A percentile compares a stretch with the other conserved stretches of the same genome.
Conservation (phyloP, 2,113 vertebrate genomes). For the Leptocoma aspasia region DNA sequence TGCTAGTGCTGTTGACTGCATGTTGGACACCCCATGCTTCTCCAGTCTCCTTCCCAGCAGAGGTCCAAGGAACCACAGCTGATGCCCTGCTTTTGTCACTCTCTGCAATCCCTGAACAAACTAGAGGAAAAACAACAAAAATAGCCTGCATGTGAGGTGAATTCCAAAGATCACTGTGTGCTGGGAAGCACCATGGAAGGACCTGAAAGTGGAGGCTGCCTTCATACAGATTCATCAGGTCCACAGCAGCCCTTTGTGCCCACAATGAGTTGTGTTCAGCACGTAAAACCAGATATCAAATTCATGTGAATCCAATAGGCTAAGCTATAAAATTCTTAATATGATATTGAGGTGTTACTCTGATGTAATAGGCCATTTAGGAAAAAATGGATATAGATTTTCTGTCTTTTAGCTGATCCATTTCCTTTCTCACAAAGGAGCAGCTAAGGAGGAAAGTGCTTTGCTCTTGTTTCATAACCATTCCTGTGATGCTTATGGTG, state of each 20-base stretch:
- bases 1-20: rapidly evolving
- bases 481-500: background rate
- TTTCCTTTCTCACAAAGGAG: constrained; percentile 38
- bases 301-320: background rate
- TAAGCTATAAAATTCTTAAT: constrained; percentile 12
- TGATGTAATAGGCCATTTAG: constrained; percentile 49
- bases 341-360: constrained; percentile 12
- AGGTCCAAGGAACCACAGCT: background rate
- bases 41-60: background rate
- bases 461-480: background rate
- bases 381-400: constrained; percentile 61
- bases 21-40: rapidly evolving
- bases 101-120: background rate
- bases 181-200: background rate
- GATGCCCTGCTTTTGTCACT: background rate
- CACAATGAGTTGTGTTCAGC: background rate
- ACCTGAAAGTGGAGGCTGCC: background rate
- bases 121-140: background rate
- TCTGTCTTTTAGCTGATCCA: constrained; percentile 52
- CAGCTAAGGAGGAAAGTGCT: background rate
- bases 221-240: background rate
- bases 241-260: background rate
- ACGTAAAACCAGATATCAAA: background rate
- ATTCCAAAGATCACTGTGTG: background rate
- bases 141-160: background rate